phyloP scores from a whole-genome alignment of 2,113 vertebrate genomes.

The Tringa solitaria region DNA sequence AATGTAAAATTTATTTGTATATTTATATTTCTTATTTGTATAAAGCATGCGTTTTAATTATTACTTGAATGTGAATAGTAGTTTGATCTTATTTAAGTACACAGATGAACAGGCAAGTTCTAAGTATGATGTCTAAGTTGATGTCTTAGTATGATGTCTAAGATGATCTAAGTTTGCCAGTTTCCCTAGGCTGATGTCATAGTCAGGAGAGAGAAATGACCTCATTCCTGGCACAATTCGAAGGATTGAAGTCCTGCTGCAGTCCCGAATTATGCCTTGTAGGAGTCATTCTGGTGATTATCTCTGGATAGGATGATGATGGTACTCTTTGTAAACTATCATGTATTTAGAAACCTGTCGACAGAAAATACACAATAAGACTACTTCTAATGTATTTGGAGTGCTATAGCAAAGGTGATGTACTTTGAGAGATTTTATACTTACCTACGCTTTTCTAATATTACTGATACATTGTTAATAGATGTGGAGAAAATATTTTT shows the following conservation, averaged over 20 bases:
- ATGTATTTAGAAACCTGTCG: neutral
- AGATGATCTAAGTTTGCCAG: neutral
- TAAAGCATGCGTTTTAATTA: neutral
- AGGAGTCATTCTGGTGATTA: neutral
- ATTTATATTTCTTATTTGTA: neutral
- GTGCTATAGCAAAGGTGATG: neutral
- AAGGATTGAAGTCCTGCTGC: neutral
- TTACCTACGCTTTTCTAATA: neutral
- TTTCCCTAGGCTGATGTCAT: neutral
- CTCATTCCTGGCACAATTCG: rapidly evolving
- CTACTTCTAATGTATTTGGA: neutral
- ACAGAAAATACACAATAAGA: neutral
- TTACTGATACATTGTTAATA: neutral
- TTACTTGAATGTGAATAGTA: neutral
- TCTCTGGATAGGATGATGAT: neutral
- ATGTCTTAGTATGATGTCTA: neutral
- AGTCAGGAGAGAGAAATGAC: neutral
- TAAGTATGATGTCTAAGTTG: neutral
- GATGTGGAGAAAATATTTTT: neutral
- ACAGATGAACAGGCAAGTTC: neutral
- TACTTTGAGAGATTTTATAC: neutral
- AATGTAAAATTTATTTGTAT: neutral
- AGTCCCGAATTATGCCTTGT: neutral
- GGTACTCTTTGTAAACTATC: neutral
- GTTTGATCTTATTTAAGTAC: neutral